A percentile compares a stretch with the other conserved stretches of the same genome.
phyloP scores from a whole-genome alignment of 2,888 invertebrate species.

The Encarsia formosa region DNA sequence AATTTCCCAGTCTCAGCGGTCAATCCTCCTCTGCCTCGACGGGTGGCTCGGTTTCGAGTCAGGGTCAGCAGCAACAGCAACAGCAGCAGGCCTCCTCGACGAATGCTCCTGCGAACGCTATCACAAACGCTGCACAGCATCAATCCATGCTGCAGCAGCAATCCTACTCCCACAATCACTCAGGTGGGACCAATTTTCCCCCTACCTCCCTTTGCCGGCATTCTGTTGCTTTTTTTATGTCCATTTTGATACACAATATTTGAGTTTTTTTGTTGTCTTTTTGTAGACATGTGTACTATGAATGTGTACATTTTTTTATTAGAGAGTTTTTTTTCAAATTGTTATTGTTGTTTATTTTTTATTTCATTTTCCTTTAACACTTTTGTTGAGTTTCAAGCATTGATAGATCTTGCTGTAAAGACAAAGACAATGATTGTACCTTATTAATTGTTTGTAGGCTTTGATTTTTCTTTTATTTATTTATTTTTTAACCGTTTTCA shows the following conservation, averaged over 20 bases:
- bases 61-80: constrained; percentile 32
- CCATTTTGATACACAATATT: too few relatives aligned
- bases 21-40: constrained; percentile 35
- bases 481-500: too few relatives aligned
- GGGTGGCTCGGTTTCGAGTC: constrained; percentile 42
- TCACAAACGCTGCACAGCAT: constrained; percentile 31
- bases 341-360: too few relatives aligned
- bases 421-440: neutral
- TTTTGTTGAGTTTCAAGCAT: too few relatives aligned
- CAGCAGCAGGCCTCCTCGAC: constrained; percentile 34
- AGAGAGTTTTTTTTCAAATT: too few relatives aligned
- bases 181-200: constrained; percentile 46
- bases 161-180: constrained; percentile 47
- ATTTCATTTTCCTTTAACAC: too few relatives aligned
- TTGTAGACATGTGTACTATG: too few relatives aligned
- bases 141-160: constrained; percentile 51
- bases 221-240: too few relatives aligned
- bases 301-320: too few relatives aligned
- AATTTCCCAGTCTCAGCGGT: constrained; percentile 78
- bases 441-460: too few relatives aligned
- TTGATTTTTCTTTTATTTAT: too few relatives aligned
- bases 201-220: constrained; percentile 32
- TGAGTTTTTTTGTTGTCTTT: constrained; percentile 16
- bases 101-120: constrained; percentile 40
- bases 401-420: too few relatives aligned